Conservation (phyloP, 2,113 vertebrate genomes). For the Morone chrysops region DNA sequence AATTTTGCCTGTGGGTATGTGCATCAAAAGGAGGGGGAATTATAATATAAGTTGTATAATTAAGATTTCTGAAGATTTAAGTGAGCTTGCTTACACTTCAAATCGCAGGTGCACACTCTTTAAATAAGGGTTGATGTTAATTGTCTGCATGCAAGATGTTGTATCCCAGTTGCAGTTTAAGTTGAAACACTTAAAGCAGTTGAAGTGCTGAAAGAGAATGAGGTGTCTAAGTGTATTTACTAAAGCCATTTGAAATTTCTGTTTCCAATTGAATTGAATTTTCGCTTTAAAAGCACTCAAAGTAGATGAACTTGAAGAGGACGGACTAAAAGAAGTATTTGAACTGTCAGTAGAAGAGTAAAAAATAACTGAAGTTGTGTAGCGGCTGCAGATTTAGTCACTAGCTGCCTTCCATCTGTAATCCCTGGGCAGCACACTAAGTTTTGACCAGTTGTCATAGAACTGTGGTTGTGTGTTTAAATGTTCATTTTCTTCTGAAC, state of each 20-base stretch:
- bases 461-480: background rate
- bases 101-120: background rate
- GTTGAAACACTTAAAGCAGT: background rate
- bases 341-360: background rate
- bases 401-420: no score
- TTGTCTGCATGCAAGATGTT: background rate
- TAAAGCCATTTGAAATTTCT: background rate
- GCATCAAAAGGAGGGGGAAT: background rate
- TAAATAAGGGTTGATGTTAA: background rate
- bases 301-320: background rate
- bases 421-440: background rate
- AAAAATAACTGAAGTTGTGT: background rate
- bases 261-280: background rate
- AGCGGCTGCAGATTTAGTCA: background rate
- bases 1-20: background rate
- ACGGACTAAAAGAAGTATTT: no score
- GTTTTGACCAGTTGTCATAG: background rate
- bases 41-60: background rate
- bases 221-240: background rate
- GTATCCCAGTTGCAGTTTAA: background rate
- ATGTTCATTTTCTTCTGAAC: background rate
- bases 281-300: background rate
- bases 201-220: background rate
- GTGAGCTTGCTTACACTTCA: background rate
- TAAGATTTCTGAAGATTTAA: no score